Percentiles rank a stretch among this genome's conserved stretches.
Conservation (phyloP, 1,140 invertebrate genomes). For the Goniozus legneri region DNA sequence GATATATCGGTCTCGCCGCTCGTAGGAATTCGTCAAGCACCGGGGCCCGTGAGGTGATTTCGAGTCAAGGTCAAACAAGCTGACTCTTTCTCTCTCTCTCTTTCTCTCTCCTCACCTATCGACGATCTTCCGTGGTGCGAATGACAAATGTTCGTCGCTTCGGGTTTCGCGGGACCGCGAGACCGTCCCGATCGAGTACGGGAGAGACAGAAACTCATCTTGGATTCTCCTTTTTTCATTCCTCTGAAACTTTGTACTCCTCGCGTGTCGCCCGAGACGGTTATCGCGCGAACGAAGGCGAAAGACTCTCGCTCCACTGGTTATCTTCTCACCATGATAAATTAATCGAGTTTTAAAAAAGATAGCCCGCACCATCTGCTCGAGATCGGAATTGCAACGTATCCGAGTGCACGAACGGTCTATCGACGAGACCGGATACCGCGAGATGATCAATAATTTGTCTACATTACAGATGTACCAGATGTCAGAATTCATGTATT, state of each 20-base stretch:
- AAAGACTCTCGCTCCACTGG: slow-evolving; percentile 15
- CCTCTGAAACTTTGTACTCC: background rate
- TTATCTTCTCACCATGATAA: slow-evolving; percentile 21
- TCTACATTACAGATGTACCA: too few relatives aligned
- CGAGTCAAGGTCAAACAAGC: too few relatives aligned
- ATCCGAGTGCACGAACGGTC: background rate
- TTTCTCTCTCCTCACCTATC: slow-evolving; percentile 10
- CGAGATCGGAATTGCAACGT: slow-evolving; percentile 12
- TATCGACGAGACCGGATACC: slow-evolving; percentile 11
- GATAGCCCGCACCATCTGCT: slow-evolving; percentile 17
- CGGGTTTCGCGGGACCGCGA: background rate
- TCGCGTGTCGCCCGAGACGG: background rate
- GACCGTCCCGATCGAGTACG: too few relatives aligned
- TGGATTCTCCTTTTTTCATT: slow-evolving; percentile 10
- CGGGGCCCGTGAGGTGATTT: too few relatives aligned
- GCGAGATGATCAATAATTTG: slow-evolving; percentile 25
- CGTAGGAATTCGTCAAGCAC: too few relatives aligned
- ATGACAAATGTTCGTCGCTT: slow-evolving; percentile 22
- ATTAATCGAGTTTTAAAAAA: slow-evolving; percentile 30
- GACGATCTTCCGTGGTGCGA: slow-evolving; percentile 19
- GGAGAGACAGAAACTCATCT: too few relatives aligned
- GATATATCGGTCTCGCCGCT: too few relatives aligned
- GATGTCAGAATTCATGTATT: too few relatives aligned
- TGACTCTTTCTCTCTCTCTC: background rate
- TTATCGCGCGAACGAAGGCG: slow-evolving; percentile 6